Base-by-base conservation (phyloP, 2,797 vertebrate genomes). In the Melanotaenia trifasciata region DNA sequence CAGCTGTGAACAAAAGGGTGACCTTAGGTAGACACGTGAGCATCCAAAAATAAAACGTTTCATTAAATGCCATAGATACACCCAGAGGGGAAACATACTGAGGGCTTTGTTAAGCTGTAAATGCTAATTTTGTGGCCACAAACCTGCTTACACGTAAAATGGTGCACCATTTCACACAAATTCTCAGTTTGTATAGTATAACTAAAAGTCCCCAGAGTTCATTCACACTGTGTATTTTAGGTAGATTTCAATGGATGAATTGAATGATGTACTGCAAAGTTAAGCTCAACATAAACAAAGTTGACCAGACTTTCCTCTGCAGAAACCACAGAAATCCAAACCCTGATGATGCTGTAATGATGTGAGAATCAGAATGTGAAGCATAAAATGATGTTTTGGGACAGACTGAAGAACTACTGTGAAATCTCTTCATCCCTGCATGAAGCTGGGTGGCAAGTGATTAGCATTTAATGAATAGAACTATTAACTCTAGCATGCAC, bases 401-500 rank as follows among this genome's bases (percentile, higher is more conserved):
- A 65, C 9, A 5, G 16, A 12, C 75, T 71, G 16, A 26, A 68
- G 38, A 13, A 65, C 59, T 66, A 61, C 69, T 71, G 36, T 5
- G 8, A 59, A 58, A 66, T 57, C 22, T 59, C 33, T 75, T 79
- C 56, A 76, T 71, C 66, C 24, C 54, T 11, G 43, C 56, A 53
- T 58, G 66, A 81, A 68, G 65, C 47, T 32, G 33, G n/a, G 63
- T 22, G 64, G 73, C 59, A 38, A 64, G 76, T 51, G 56, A 84
- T 87, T 85, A 74, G 67, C 61, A 43, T 66, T 58, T 63, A 87
- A 79, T 88, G 88, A 88, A 86, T 54, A 59, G 74, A 86, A 84
- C 78, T 84, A 89, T 89, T 85, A 86, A 84, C 67, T 82, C 51
- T 9, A 72, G 85, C 76, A 59, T 81, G 84, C 74, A 70, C 59